Conservation (phyloP, 2,888 invertebrate species). For the Tuta absoluta region DNA sequence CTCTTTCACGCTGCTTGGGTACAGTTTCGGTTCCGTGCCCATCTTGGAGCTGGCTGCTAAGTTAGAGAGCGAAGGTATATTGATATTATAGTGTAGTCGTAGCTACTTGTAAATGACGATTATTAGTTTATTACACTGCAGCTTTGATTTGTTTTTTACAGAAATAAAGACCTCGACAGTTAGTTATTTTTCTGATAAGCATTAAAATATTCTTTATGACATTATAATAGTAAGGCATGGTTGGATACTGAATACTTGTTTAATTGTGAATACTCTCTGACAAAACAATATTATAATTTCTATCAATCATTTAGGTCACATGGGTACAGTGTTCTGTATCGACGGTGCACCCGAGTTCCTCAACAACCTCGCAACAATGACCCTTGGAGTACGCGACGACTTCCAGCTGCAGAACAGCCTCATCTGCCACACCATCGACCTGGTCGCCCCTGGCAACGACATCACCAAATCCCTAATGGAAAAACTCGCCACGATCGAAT, state of each 20-base stretch:
- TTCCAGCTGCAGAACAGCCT: slow-evolving; percentile 80
- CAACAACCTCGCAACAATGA: slow-evolving; percentile 76
- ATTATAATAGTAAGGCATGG: too few species aligned
- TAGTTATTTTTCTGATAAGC: too few species aligned
- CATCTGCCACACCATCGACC: slow-evolving; percentile 79
- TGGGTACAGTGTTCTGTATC: slow-evolving; percentile 85
- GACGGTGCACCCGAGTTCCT: slow-evolving; percentile 91
- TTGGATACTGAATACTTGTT: too few species aligned
- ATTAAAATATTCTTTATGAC: too few species aligned
- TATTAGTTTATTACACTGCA: too few species aligned
- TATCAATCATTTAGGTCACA: slow-evolving; percentile 56
- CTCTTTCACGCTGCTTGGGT: slow-evolving; percentile 89
- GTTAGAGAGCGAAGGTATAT: slow-evolving; percentile 84
- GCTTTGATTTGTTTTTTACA: too few species aligned
- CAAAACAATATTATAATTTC: background rate
- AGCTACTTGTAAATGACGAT: too few species aligned
- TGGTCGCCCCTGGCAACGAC: slow-evolving; percentile 68
- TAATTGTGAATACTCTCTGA: background rate
- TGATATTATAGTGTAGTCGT: background rate
- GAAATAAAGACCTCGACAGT: too few species aligned
- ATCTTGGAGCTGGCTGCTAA: slow-evolving; percentile 88
- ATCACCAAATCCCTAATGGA: slow-evolving; percentile 57
- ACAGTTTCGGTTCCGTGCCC: slow-evolving; percentile 92
- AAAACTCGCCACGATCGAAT: slow-evolving; percentile 75
- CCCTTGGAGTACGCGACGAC: slow-evolving; percentile 69